Percentiles rank a stretch among this genome's conserved stretches.
Evolutionary conservation across 1,140 invertebrate species (phyloP).

Genomic region (Rhyzopertha dominica): DNA sequence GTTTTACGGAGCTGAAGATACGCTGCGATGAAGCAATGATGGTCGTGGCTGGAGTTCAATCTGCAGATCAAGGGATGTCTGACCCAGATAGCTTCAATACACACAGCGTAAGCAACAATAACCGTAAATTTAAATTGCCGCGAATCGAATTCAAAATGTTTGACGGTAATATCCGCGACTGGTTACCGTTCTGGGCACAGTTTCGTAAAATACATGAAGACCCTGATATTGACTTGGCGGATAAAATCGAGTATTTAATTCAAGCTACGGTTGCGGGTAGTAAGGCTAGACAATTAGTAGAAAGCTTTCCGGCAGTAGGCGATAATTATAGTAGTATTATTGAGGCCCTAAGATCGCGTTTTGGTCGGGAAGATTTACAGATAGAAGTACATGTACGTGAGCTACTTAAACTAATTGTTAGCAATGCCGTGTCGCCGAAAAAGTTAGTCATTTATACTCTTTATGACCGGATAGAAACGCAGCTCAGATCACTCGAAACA

Average conservation of each 20-base stretch:
- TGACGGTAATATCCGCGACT: constrained; percentile 36
- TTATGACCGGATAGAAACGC: too few species aligned
- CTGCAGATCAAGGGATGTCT: too few species aligned
- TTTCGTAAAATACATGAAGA: constrained; percentile 44
- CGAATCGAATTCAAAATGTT: constrained; percentile 39
- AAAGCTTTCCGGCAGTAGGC: constrained; percentile 29
- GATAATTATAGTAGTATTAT: constrained; percentile 36
- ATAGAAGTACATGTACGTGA: constrained; percentile 39
- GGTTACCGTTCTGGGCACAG: constrained; percentile 42
- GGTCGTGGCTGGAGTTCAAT: too few species aligned
- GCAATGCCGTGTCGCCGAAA: too few species aligned
- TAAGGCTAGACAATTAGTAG: constrained; percentile 13
- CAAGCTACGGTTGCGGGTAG: constrained; percentile 10
- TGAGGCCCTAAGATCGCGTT: constrained; percentile 30
- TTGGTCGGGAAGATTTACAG: constrained; percentile 24
- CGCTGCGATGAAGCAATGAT: too few species aligned
- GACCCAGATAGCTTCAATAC: too few species aligned
- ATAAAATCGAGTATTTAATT: constrained; percentile 29
- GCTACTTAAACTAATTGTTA: too few species aligned
- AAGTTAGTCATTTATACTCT: too few species aligned
- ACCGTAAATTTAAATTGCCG: constrained; percentile 28
- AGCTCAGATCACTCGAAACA: too few species aligned
- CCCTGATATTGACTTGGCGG: constrained; percentile 20
- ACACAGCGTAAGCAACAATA: too few species aligned
- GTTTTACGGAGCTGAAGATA: too few species aligned